A percentile compares a stretch with the other conserved stretches of the same genome.
Evolutionary conservation across 2,113 vertebrate genomes (phyloP).

Genomic region (Mesoclemmys tuberculata): DNA sequence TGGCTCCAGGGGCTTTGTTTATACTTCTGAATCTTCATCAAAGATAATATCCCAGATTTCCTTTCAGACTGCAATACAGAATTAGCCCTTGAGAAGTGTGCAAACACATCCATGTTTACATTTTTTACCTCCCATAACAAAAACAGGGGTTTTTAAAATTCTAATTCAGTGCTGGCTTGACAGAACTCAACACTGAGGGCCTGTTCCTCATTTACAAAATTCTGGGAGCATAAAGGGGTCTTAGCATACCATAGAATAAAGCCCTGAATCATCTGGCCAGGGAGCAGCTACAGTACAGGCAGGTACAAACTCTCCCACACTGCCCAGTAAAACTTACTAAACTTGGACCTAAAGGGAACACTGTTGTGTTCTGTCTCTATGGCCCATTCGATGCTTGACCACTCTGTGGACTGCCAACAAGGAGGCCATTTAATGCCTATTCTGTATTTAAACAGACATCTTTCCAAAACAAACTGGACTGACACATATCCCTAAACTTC

Average conservation of each 20-base stretch:
- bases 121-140: neutral
- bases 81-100: neutral
- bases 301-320: neutral
- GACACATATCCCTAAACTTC: neutral
- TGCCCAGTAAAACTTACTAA: neutral
- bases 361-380: neutral
- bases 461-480: neutral
- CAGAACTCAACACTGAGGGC: neutral
- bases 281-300: neutral
- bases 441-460: neutral
- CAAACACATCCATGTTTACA: neutral
- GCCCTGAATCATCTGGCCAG: neutral
- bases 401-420: neutral
- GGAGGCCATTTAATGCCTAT: neutral
- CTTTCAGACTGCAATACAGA: neutral
- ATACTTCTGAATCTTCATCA: neutral
- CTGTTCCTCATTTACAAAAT: neutral
- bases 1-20: neutral
- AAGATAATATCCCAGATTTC: neutral
- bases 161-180: neutral
- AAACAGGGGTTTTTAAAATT: neutral
- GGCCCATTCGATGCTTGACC: neutral
- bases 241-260: neutral
- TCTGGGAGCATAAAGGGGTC: neutral
- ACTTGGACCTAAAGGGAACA: neutral